phyloP scores from a whole-genome alignment of 2,797 vertebrate genomes.

The Falco columbarius region DNA sequence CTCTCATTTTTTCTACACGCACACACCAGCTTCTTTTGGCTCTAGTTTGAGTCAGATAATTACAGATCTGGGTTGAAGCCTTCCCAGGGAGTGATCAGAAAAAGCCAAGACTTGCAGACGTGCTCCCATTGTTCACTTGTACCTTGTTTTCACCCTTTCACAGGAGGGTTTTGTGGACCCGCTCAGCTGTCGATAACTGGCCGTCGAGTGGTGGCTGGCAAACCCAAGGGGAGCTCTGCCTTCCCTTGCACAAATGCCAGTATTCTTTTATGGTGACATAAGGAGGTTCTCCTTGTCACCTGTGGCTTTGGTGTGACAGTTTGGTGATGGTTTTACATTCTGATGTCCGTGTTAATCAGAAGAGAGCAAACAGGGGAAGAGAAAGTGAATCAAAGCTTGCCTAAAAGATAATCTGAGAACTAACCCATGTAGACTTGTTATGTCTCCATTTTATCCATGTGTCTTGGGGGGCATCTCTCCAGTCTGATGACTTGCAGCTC shows the following conservation, averaged over 20 bases:
- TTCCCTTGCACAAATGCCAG: neutral
- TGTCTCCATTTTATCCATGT: neutral
- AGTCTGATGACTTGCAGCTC: neutral
- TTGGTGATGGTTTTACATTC: neutral
- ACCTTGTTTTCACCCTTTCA: neutral
- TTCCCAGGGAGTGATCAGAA: neutral
- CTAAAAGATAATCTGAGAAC: neutral
- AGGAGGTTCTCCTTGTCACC: neutral
- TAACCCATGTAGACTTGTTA: neutral
- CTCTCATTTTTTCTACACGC: too few species aligned
- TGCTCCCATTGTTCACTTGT: neutral
- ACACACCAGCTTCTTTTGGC: neutral
- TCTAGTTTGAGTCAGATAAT: slow-evolving; percentile 32
- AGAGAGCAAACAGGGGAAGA: neutral
- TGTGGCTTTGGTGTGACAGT: neutral
- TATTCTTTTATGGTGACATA: neutral
- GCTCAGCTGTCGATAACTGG: rapidly evolving
- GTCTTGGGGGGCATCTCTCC: neutral
- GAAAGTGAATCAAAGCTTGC: neutral
- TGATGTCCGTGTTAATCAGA: neutral
- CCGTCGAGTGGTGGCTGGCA: neutral
- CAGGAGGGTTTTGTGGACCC: neutral
- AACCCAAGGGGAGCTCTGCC: neutral
- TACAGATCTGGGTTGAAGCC: neutral
- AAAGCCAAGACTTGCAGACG: neutral